Evolutionary conservation across 2,797 vertebrate genomes (phyloP).

Genomic region (Carcharodon carcharias): DNA sequence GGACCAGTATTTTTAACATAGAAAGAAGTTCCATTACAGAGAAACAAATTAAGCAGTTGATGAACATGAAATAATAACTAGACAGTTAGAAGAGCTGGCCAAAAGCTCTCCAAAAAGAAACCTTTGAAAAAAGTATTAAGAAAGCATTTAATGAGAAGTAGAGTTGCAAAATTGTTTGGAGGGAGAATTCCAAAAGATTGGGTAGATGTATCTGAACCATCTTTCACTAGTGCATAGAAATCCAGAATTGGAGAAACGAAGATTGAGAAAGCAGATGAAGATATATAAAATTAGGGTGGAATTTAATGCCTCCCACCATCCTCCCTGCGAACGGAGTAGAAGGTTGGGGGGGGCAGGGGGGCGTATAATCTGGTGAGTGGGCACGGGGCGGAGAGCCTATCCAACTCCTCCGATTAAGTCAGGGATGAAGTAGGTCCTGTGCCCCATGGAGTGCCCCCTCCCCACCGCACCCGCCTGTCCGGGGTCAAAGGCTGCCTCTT

Average conservation of each 20-base stretch:
- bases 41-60: not conserved
- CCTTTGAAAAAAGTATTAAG: not conserved
- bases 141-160: not conserved
- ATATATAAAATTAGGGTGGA: not conserved
- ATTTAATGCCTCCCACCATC: not conserved
- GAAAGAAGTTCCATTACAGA: not conserved
- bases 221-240: not conserved
- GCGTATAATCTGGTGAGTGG: not conserved
- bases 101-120: not conserved
- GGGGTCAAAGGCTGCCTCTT: no score
- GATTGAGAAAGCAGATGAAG: not conserved
- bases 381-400: not conserved
- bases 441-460: no score
- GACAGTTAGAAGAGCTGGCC: not conserved
- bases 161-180: not conserved
- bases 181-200: not conserved
- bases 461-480: no score
- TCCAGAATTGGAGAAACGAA: not conserved
- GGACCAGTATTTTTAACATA: not conserved
- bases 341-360: no score
- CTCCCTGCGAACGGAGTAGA: not conserved
- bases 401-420: not conserved
- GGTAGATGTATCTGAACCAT: not conserved
- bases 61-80: not conserved
- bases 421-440: not conserved